phyloP scores from a whole-genome alignment of 2,888 invertebrate genomes.

The Campoletis raptor region DNA sequence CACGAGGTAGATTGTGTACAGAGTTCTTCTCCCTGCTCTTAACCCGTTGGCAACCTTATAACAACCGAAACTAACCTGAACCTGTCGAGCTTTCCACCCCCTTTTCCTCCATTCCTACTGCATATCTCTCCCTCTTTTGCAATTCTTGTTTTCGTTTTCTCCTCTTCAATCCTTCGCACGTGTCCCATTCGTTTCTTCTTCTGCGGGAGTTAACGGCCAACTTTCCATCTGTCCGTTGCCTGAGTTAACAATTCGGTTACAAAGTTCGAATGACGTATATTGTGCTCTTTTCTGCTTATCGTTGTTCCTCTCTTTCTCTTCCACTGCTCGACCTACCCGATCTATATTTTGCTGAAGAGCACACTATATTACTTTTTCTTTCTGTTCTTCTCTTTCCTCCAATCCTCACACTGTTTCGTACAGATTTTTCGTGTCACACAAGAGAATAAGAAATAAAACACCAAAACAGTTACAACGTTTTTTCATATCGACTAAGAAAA shows the following conservation, averaged over 20 bases:
- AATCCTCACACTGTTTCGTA: neutral
- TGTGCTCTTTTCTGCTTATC: constrained; percentile 48
- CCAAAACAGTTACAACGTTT: neutral
- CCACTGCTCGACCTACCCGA: neutral
- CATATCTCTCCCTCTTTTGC: constrained; percentile 37
- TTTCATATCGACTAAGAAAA: constrained; percentile 4
- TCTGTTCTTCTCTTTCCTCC: neutral
- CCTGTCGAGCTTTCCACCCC: constrained; percentile 48
- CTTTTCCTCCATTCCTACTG: constrained; percentile 39
- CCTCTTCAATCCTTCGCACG: constrained; percentile 47
- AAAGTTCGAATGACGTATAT: constrained; percentile 74
- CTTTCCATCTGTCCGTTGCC: constrained; percentile 76
- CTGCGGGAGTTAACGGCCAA: constrained; percentile 78
- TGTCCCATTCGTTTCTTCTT: constrained; percentile 70
- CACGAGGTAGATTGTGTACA: neutral
- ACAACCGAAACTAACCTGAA: constrained; percentile 53
- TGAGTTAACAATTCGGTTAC: constrained; percentile 83
- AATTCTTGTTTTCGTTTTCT: constrained; percentile 37
- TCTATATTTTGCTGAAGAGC: constrained; percentile 18
- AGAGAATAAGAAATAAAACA: constrained; percentile 5
- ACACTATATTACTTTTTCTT: constrained; percentile 27
- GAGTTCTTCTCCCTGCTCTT: constrained; percentile 34
- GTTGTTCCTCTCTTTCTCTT: constrained; percentile 3
- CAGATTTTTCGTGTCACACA: constrained; percentile 2
- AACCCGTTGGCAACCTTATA: constrained; percentile 32